Conservation (phyloP, 2,888 invertebrate genomes). For the Scaptomyza flava region DNA sequence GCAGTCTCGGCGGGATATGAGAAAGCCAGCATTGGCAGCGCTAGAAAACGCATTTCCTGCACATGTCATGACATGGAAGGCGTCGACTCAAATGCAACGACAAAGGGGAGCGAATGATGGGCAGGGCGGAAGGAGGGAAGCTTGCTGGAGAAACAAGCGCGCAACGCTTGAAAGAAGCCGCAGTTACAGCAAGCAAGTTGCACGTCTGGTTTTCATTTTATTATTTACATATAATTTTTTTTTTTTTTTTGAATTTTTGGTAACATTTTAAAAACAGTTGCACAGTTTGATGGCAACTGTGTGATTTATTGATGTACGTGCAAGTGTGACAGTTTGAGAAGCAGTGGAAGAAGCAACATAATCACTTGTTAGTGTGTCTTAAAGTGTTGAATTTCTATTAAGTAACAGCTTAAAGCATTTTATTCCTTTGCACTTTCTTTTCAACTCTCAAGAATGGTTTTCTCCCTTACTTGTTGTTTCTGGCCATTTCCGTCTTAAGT, state of each 20-base stretch:
- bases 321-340: conserved; percentile 23
- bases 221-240: conserved; percentile 11
- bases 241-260: conserved; percentile 5
- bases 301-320: conserved; percentile 28
- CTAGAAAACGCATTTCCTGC: conserved; percentile 78
- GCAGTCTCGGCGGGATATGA: conserved; percentile 3
- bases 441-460: not conserved
- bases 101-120: not conserved
- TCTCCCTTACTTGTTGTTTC: conserved; percentile 4
- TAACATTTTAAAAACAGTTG: conserved; percentile 11
- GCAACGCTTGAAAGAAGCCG: conserved; percentile 5
- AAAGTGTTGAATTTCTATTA: not conserved
- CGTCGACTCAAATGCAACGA: conserved; percentile 38
- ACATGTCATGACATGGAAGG: conserved; percentile 71
- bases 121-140: accelerated
- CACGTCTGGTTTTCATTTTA: conserved; percentile 10
- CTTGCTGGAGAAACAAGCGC: not conserved
- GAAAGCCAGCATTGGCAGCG: conserved; percentile 38
- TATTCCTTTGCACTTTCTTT: not conserved
- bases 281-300: conserved; percentile 15
- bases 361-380: too few relatives aligned
- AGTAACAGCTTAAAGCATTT: not conserved
- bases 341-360: not conserved
- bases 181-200: conserved; percentile 2
- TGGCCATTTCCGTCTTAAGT: conserved; percentile 57